phyloP scores from a whole-genome alignment of 1,140 invertebrate genomes.

The Sminthurinus signatus region DNA sequence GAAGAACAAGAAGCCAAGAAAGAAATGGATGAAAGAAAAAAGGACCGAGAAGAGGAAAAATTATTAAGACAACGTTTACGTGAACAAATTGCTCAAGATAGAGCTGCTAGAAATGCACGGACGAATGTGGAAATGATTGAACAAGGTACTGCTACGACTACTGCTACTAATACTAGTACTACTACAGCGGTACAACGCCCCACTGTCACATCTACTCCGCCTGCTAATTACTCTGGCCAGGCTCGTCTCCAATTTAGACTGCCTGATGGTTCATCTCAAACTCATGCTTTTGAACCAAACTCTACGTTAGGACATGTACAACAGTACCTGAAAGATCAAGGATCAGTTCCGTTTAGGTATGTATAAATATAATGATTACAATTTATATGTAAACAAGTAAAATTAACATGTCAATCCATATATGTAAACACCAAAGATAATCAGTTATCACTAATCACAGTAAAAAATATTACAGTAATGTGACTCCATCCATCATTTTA shows the following conservation, averaged over 20 bases:
- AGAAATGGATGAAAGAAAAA: conserved; percentile 56
- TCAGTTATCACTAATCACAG: too few relatives aligned
- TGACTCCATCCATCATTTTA: too few relatives aligned
- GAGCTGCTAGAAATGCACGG: conserved; percentile 42
- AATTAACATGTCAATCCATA: too few relatives aligned
- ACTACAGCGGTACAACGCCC: too few relatives aligned
- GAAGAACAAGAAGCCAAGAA: conserved; percentile 68
- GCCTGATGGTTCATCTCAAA: conserved; percentile 64
- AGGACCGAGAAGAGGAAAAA: conserved; percentile 63
- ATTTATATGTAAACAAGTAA: too few relatives aligned
- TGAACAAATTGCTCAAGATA: conserved; percentile 68
- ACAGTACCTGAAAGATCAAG: conserved; percentile 54
- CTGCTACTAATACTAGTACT: too few relatives aligned
- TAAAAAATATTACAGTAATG: too few relatives aligned
- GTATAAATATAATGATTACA: background rate
- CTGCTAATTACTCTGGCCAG: conserved; percentile 44
- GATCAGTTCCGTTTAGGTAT: conserved; percentile 47
- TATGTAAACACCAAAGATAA: too few relatives aligned
- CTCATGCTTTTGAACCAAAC: conserved; percentile 56
- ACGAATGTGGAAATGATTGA: conserved; percentile 22
- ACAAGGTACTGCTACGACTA: background rate
- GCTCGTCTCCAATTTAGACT: conserved; percentile 74
- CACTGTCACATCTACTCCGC: conserved; percentile 43
- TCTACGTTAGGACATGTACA: conserved; percentile 53
- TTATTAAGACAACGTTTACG: conserved; percentile 60